Evolutionary conservation across 2,113 vertebrate species (phyloP).

Genomic region (Fulica atra): DNA sequence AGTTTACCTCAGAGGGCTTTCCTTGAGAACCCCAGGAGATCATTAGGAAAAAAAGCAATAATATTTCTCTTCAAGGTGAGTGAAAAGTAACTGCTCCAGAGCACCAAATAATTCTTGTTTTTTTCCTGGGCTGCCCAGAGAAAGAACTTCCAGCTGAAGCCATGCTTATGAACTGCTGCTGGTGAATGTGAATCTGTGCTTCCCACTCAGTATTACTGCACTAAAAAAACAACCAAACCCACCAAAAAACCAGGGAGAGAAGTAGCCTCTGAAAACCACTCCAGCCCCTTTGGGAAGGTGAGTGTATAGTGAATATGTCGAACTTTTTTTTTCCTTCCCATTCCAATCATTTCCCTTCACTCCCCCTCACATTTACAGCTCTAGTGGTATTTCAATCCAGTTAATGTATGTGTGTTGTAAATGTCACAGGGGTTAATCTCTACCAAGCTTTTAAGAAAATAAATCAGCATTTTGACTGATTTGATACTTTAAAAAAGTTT

Average conservation of each 20-base stretch:
- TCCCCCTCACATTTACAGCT: conserved; percentile 54
- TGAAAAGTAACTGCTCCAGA: background rate
- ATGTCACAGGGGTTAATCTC: conserved; percentile 70
- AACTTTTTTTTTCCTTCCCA: conserved; percentile 9
- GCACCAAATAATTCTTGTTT: background rate
- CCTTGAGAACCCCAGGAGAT: background rate
- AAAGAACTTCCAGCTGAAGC: background rate
- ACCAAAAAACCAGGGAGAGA: background rate
- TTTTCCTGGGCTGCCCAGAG: background rate
- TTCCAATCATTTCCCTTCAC: conserved; percentile 52
- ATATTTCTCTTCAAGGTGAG: background rate
- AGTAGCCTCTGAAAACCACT: conserved; percentile 18
- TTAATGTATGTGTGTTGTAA: conserved; percentile 66
- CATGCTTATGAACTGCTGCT: background rate
- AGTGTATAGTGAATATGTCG: background rate
- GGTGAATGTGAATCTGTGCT: background rate
- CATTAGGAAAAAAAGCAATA: background rate
- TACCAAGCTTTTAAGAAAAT: conserved; percentile 68
- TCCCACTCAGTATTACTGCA: background rate
- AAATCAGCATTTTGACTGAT: conserved; percentile 65
- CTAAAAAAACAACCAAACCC: background rate
- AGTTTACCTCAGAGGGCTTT: background rate
- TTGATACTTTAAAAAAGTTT: conserved; percentile 66
- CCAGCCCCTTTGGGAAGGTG: background rate
- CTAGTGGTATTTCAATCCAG: conserved; percentile 54